Conservation (phyloP, 2,888 invertebrate genomes). For the Nowickia ferox region DNA sequence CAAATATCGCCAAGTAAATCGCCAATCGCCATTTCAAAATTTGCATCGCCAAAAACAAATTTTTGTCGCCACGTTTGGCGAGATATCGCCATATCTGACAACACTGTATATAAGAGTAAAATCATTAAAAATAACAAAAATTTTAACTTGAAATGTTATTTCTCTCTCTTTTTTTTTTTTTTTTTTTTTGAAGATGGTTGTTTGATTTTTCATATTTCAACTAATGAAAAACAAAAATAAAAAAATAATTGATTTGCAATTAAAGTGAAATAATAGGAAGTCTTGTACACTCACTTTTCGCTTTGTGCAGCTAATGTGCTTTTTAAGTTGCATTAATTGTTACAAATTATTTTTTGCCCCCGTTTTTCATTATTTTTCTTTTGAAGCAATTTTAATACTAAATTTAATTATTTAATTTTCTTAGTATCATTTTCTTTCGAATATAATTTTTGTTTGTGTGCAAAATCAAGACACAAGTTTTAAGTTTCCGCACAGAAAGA, state of each 20-base stretch:
- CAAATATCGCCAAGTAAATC: too few relatives aligned
- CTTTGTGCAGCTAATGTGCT: background rate
- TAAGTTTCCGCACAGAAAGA: background rate
- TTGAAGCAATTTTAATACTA: slow-evolving; percentile 9
- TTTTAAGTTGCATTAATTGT: background rate
- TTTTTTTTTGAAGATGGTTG: background rate
- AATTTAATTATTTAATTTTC: slow-evolving; percentile 34
- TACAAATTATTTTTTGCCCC: background rate
- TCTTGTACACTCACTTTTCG: background rate
- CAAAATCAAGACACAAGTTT: slow-evolving; percentile 8
- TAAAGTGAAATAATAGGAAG: background rate
- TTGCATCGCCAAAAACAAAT: too few relatives aligned
- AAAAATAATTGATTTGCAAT: background rate
- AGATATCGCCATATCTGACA: too few relatives aligned
- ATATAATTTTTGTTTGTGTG: background rate
- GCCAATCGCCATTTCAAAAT: too few relatives aligned
- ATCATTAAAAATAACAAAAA: too few relatives aligned
- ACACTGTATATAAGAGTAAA: too few relatives aligned
- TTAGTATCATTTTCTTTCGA: background rate
- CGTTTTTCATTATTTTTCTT: background rate
- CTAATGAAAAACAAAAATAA: background rate
- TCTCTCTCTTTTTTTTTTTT: too few relatives aligned
- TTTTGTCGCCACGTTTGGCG: too few relatives aligned
- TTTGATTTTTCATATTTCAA: background rate
- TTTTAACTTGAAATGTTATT: too few relatives aligned